phyloP scores from a whole-genome alignment of 2,113 vertebrate species.

The Hylia prasina region DNA sequence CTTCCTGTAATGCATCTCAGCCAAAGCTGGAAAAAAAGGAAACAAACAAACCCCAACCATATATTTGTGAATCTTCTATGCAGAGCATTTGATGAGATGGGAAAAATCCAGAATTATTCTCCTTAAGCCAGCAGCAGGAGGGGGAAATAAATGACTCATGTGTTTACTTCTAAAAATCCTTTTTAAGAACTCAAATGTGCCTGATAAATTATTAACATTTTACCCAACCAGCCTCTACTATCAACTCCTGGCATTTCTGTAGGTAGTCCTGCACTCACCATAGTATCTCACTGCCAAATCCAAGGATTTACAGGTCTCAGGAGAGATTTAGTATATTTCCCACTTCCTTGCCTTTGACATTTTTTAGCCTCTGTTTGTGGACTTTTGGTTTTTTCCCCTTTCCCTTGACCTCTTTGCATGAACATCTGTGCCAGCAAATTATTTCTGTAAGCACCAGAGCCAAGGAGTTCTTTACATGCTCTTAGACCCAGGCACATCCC shows the following conservation, averaged over 20 bases:
- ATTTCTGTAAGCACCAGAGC: not conserved
- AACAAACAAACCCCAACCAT: not conserved
- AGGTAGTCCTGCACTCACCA: rapidly evolving
- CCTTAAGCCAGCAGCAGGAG: not conserved
- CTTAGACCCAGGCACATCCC: not conserved
- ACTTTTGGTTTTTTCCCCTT: not conserved
- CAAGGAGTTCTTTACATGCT: rapidly evolving
- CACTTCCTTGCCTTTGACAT: not conserved
- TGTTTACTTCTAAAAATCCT: slow-evolving; percentile 28
- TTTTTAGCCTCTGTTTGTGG: not conserved
- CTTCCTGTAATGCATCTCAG: not conserved
- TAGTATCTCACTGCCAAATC: not conserved
- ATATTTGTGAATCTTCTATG: not conserved
- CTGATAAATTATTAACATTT: slow-evolving; percentile 16
- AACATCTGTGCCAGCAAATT: not conserved
- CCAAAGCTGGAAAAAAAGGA: not conserved
- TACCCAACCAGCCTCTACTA: not conserved
- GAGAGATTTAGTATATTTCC: not conserved
- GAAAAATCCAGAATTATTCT: not conserved
- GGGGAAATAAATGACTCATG: slow-evolving; percentile 13
- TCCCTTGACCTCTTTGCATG: not conserved
- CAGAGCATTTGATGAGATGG: not conserved
- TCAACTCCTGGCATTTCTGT: not conserved
- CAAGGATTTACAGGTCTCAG: not conserved
- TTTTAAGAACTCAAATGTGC: not conserved